Base-by-base conservation (phyloP, 2,888 invertebrate genomes). In the Julus scanicus region DNA sequence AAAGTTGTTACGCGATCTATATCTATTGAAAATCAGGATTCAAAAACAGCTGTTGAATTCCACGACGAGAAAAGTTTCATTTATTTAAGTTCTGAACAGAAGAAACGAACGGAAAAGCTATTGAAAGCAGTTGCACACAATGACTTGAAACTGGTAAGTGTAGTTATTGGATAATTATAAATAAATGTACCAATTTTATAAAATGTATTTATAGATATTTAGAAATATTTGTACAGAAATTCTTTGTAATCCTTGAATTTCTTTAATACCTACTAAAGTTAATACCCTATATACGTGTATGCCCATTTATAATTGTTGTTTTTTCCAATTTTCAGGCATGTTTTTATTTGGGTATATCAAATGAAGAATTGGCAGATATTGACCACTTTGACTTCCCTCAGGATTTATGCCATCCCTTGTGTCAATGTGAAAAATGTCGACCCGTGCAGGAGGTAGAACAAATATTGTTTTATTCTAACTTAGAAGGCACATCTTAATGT, bases 381-480 rank as follows among this genome's bases (percentile, higher is more conserved):
- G 85, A 85, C 20, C 71, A 20, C 9, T 20, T 20, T 9, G 71
- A 71, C 29, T 84, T 84, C 39, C 48, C 84, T 48, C 84, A 40
- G n/a, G n/a, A 84, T 84, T 84, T 86, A 17, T 86, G 86, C 20
- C 86, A 86, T 53, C 86, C 86, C 5, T 86, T 86, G 37, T 86
- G 86, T 37, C 86, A 86, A 13, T 86, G 86, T 20, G 86, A 86
- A n/a, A 86, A 86, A 57, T 86, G 86, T 13, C 29, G 17, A 49
- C 86, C 86, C 0, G 86, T 86, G 8, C 86, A 86, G 53, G 49
- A 86, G 86, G 86, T 86, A 86, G 53, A 20, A 86, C n/a, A 39
- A 6, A 20, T 44, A 86, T 53, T 86, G 20, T n/a, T 44, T 85
- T n/a, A 85, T 40, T 48, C 17, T 85, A 44, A 8, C 5, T 44